Conservation (phyloP, 1,140 invertebrate species). For the Eubasilissa regina region DNA sequence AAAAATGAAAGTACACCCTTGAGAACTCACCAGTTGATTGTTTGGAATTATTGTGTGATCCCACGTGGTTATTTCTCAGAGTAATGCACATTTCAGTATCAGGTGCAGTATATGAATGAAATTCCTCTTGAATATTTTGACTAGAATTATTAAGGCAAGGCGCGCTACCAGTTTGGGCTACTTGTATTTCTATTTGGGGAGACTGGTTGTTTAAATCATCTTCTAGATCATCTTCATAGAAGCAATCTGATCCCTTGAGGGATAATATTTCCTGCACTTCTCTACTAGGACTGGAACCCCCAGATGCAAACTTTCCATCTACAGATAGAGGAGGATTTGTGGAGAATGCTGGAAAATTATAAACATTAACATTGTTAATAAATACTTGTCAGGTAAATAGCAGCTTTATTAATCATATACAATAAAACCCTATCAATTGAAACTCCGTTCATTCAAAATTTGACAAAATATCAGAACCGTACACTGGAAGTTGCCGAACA, state of each 20-base stretch:
- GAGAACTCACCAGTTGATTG: conserved; percentile 36
- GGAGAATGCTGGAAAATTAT: conserved; percentile 20
- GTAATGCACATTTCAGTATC: conserved; percentile 49
- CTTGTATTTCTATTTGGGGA: conserved; percentile 36
- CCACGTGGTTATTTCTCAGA: conserved; percentile 35
- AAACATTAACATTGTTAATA: too few relatives aligned
- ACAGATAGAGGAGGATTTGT: conserved; percentile 58
- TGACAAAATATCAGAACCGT: too few relatives aligned
- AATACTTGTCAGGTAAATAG: too few relatives aligned
- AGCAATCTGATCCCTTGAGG: conserved; percentile 61
- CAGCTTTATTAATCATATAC: too few relatives aligned
- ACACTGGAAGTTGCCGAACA: too few relatives aligned
- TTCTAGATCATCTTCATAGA: conserved; percentile 55
- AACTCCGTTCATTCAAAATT: too few relatives aligned
- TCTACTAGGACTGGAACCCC: conserved; percentile 87
- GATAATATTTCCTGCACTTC: conserved; percentile 88
- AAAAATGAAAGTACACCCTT: too few relatives aligned
- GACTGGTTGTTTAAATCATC: conserved; percentile 49
- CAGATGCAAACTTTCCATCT: conserved; percentile 74
- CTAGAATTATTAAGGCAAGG: conserved; percentile 42
- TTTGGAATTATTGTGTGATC: conserved; percentile 45
- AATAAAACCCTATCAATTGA: too few relatives aligned
- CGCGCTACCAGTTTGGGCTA: conserved; percentile 16
- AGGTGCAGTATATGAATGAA: conserved; percentile 45
- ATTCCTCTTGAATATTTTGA: conserved; percentile 50